These are phyloP conservation scores for Rhagoletis zephyria DNA, from an alignment of 1,140 invertebrate genomes.

Conservation along the genomic window DNA sequence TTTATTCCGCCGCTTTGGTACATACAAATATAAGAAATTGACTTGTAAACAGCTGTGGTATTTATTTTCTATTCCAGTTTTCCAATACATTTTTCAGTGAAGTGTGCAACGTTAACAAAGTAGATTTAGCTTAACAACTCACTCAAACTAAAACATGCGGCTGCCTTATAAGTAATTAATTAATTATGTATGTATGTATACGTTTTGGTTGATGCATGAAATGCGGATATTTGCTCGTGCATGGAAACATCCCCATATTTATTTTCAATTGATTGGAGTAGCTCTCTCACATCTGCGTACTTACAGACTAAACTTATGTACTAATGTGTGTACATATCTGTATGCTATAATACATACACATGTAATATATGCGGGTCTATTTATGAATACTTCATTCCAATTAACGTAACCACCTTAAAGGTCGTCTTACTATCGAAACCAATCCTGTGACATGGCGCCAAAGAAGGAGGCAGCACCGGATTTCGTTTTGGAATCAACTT, in stretches of 20 bases:
- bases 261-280: too few species aligned
- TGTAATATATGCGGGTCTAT: not conserved
- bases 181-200: not conserved
- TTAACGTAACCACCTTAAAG: not conserved
- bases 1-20: too few species aligned
- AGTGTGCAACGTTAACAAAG: not conserved
- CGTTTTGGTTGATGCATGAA: too few species aligned
- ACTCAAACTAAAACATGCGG: not conserved
- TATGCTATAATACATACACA: not conserved
- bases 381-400: not conserved
- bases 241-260: too few species aligned
- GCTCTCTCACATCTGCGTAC: too few species aligned
- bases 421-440: slow-evolving; percentile 76
- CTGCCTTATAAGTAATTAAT: not conserved
- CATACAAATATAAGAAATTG: too few species aligned
- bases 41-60: too few species aligned
- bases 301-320: not conserved
- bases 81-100: not conserved
- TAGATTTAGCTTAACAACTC: not conserved
- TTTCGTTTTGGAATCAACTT: slow-evolving; percentile 67
- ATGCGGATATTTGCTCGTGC: too few species aligned
- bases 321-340: not conserved
- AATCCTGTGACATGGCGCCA: slow-evolving; percentile 84
- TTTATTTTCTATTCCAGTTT: not conserved
- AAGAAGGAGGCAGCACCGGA: slow-evolving; percentile 82